phyloP scores from a whole-genome alignment of 2,113 vertebrate genomes.

The Cyprinodon brontotheroides region DNA sequence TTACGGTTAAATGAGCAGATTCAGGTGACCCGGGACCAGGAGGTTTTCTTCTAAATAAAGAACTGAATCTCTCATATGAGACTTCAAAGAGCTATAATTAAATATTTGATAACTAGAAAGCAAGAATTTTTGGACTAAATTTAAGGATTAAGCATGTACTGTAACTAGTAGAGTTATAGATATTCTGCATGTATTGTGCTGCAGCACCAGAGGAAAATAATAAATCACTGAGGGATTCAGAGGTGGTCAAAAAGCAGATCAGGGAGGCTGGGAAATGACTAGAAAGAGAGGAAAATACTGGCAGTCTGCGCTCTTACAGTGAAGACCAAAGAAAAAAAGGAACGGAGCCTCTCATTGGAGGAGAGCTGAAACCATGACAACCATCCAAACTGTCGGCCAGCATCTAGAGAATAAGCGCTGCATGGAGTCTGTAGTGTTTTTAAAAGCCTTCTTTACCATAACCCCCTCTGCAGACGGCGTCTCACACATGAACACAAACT shows the following conservation, averaged over 20 bases:
- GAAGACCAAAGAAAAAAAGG: constrained; percentile 46
- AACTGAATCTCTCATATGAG: too few species aligned
- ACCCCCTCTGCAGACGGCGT: neutral
- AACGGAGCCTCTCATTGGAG: constrained; percentile 47
- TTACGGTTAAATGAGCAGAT: neutral
- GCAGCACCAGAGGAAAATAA: neutral
- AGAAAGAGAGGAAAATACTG: constrained; percentile 13
- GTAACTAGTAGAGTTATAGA: neutral
- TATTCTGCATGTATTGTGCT: neutral
- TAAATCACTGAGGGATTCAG: neutral
- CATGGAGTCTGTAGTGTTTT: constrained; percentile 48
- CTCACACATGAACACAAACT: constrained; percentile 57
- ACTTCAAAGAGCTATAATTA: too few species aligned
- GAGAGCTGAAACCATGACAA: constrained; percentile 77
- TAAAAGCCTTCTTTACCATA: constrained; percentile 20
- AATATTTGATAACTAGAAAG: neutral
- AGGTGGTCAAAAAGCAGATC: neutral
- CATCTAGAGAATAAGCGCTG: constrained; percentile 63
- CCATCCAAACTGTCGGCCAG: constrained; percentile 60
- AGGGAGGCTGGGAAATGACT: constrained; percentile 1
- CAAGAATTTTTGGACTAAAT: neutral
- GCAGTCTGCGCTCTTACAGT: constrained; percentile 40
- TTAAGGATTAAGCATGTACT: neutral
- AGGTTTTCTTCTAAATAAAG: too few species aligned
- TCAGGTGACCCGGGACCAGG: neutral